Evolutionary conservation across 2,113 vertebrate species (phyloP).

Genomic region (Crotophaga sulcirostris): DNA sequence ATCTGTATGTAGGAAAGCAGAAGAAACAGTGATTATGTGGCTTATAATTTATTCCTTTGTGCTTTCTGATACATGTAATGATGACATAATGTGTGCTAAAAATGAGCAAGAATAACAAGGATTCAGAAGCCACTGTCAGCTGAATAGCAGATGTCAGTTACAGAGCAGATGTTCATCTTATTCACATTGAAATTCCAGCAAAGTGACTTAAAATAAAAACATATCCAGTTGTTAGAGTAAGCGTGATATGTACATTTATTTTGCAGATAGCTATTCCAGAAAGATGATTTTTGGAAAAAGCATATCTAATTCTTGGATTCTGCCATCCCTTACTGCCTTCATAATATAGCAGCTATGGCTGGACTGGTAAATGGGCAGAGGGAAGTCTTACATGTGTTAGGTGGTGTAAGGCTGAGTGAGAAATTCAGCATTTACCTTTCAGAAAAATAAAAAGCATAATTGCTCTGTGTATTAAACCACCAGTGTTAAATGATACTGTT

Average conservation of each 20-base stretch:
- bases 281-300: not conserved
- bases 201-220: not conserved
- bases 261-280: not conserved
- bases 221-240: not conserved
- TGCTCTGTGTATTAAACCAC: not conserved
- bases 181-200: not conserved
- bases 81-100: not conserved
- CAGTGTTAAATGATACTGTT: not conserved
- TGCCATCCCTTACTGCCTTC: not conserved
- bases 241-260: not conserved
- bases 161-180: not conserved
- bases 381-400: not conserved
- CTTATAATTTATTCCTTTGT: not conserved
- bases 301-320: not conserved
- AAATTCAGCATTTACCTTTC: not conserved
- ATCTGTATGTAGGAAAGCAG: not conserved
- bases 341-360: rapidly evolving
- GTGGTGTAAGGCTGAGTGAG: not conserved
- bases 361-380: not conserved
- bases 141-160: not conserved
- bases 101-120: not conserved
- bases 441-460: not conserved
- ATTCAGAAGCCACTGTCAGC: constrained; percentile 4
- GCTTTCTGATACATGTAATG: not conserved
- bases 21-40: not conserved